Conservation (phyloP, 2,888 invertebrate species). For the Ctena decussata region DNA sequence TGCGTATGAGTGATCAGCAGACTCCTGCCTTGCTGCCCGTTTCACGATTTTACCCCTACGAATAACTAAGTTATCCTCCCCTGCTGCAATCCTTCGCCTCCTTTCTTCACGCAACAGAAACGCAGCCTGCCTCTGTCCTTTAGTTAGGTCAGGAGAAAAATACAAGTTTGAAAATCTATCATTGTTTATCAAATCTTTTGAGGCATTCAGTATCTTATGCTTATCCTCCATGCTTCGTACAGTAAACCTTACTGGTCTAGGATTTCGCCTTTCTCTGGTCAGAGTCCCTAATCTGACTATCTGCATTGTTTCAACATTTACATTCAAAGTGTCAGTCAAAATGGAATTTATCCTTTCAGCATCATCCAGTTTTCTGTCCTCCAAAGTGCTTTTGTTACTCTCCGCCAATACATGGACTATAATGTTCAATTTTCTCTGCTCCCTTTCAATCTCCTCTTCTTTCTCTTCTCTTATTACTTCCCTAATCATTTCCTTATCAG, state of each 20-base stretch:
- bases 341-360: not conserved
- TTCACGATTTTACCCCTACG: constrained; percentile 7
- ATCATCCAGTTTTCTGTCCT: not conserved
- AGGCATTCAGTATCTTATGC: not conserved
- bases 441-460: too few species aligned
- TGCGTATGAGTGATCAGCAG: not conserved
- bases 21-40: not conserved
- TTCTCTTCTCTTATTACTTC: not conserved
- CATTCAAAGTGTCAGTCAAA: not conserved
- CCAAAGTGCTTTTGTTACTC: not conserved
- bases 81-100: not conserved
- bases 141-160: too few species aligned
- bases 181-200: not conserved
- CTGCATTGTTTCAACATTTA: too few species aligned
- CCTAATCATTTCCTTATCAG: not conserved
- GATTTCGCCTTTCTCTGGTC: not conserved
- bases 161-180: not conserved
- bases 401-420: not conserved
- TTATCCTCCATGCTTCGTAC: not conserved
- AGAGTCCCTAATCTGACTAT: too few species aligned
- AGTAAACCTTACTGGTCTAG: not conserved
- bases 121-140: constrained; percentile 5
- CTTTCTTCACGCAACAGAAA: constrained; percentile 21
- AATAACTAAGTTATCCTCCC: constrained; percentile 1
- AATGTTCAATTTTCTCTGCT: not conserved